Evolutionary conservation across 2,113 vertebrate genomes (phyloP).

Genomic region (Oenanthe oenanthe): DNA sequence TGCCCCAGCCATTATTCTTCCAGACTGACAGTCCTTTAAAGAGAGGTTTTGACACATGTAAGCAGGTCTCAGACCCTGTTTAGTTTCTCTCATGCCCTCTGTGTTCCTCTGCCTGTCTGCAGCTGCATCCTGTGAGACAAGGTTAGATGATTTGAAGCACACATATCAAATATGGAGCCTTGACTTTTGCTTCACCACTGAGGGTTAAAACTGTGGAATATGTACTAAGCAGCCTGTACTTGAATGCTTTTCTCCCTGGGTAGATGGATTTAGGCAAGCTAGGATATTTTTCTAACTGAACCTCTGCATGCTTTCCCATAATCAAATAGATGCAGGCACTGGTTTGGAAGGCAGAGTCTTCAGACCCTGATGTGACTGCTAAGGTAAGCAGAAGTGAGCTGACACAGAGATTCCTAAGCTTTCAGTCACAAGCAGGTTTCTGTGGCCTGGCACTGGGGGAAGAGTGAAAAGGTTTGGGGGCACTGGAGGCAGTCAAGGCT

Average conservation of each 20-base stretch:
- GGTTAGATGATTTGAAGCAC: not conserved
- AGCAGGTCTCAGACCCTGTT: not conserved
- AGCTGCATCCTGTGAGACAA: not conserved
- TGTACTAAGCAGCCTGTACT: not conserved
- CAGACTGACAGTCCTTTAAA: not conserved
- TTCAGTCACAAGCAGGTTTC: not conserved
- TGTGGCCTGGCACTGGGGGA: not conserved
- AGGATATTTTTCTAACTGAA: not conserved
- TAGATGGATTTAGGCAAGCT: not conserved
- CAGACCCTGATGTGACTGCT: not conserved
- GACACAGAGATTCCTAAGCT: not conserved
- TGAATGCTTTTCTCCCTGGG: not conserved
- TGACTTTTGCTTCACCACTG: not conserved
- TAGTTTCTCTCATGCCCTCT: not conserved
- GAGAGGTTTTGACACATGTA: not conserved
- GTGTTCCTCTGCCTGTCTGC: not conserved
- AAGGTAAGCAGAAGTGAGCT: conserved; percentile 9
- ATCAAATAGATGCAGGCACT: not conserved
- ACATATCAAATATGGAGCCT: not conserved
- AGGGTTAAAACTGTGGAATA: not conserved
- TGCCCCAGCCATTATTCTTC: not conserved
- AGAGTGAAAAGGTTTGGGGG: not conserved
- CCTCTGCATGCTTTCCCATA: conserved; percentile 7
- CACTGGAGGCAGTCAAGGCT: not conserved
- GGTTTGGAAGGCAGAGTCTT: conserved; percentile 2